Evolutionary conservation across 2,888 invertebrate species (phyloP), one percentile per base, ranked within the genome.

Genomic region (Tetranychus piercei): DNA sequence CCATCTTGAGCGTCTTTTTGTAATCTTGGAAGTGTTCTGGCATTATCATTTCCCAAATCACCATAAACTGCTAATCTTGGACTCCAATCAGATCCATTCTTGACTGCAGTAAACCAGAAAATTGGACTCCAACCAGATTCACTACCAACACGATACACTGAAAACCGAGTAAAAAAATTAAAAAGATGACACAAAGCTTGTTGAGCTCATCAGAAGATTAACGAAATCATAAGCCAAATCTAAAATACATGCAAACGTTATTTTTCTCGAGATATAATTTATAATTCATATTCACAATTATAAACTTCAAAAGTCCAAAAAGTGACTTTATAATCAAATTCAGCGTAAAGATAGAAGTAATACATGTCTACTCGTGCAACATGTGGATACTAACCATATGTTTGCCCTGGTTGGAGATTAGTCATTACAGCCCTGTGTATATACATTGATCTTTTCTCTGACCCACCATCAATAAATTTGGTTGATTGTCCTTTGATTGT

Each of bases 391-490:
- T 70, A 34, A 76, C 77, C 71, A 69, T 78, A 78, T 4, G 20
- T 43, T 20, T 65, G 44, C 1, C 75, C 77, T 6, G 79, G 76
- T n/a, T 72, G 43, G n/a, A 79, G 74, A 45, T 74, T 76, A 1
- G 76, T 78, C 74, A 94, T 81, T 69, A 81, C 81, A 22, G 90
- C 92, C 80, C 87, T 86, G 81, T 94, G 93, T 76, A 93, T 89
- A 82, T 87, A 92, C 82, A 91, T 89, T 0, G 84, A 81, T 44
- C 87, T 85, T 74, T 86, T 85, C 76, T 84, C 81, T 0, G 80
- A 77, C 1, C 92, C 92, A 7, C 90, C 91, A 81, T 92, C 92
- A 0, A 87, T 84, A 82, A 93, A 93, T 65, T 76, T 74, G 6
- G 76, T 78, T 7, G 75, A 73, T 23, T 66, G 71, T 4, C 79